Conservation (phyloP, 2,888 invertebrate species). For the Timema podura region DNA sequence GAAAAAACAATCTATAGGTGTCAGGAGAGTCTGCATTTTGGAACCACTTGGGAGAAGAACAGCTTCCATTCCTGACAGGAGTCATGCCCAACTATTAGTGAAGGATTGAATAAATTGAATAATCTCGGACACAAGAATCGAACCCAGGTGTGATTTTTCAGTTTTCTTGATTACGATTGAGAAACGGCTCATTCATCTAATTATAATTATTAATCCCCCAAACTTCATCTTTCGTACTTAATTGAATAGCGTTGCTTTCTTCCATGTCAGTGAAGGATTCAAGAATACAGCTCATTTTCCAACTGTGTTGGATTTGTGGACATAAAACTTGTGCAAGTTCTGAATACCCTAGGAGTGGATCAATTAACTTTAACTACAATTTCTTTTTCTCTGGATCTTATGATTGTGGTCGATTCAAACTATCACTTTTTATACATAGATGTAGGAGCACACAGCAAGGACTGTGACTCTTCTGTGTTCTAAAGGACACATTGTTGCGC, state of each 20-base stretch:
- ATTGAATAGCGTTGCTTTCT: no score
- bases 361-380: not conserved
- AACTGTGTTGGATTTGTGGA: not conserved
- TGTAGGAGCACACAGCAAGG: not conserved
- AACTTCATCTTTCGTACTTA: no score
- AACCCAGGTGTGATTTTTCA: no score
- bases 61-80: slow-evolving; percentile 4
- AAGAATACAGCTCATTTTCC: slow-evolving; percentile 8
- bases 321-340: not conserved
- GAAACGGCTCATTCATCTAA: no score
- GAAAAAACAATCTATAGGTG: not conserved
- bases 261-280: not conserved
- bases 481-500: not conserved
- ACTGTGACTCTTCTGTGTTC: not conserved
- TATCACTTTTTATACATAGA: not conserved
- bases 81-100: not conserved
- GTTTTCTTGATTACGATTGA: no score
- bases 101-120: no score
- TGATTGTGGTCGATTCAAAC: not conserved
- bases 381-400: not conserved
- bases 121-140: no score
- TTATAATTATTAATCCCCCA: no score
- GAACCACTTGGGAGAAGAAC: slow-evolving; percentile 5
- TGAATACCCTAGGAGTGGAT: not conserved
- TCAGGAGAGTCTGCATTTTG: not conserved